Conservation (phyloP, 2,888 invertebrate genomes). For the Ochropleura plecta region DNA sequence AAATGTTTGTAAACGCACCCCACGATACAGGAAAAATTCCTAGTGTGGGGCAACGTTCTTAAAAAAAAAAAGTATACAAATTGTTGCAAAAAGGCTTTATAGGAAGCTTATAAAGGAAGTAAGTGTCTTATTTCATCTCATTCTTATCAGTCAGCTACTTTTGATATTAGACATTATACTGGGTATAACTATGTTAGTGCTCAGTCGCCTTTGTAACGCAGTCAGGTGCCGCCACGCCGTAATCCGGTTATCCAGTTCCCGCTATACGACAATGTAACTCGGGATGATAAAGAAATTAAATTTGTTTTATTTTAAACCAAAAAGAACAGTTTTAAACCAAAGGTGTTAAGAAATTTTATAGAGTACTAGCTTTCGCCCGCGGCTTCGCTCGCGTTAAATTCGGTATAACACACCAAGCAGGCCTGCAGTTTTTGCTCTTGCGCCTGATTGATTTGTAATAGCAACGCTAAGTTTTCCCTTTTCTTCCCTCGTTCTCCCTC, state of each 20-base stretch:
- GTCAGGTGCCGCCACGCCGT: constrained; percentile 68
- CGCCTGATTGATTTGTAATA: too few species aligned
- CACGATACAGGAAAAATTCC: too few species aligned
- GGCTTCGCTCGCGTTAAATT: too few species aligned
- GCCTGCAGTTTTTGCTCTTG: too few species aligned
- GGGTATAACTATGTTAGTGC: constrained; percentile 66
- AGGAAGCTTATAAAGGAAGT: background rate
- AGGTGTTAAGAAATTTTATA: background rate
- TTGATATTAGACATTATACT: background rate
- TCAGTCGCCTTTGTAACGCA: constrained; percentile 68
- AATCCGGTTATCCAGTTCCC: constrained; percentile 72
- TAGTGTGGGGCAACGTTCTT: too few species aligned
- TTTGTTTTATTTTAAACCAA: constrained; percentile 8
- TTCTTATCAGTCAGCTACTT: constrained; percentile 15
- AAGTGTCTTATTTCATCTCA: constrained; percentile 6
- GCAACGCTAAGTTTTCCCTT: too few species aligned
- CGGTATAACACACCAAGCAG: too few species aligned
- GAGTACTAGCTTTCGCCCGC: too few species aligned
- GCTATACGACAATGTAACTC: constrained; percentile 23
- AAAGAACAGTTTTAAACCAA: background rate
- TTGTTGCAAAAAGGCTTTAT: too few species aligned
- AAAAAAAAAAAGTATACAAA: too few species aligned
- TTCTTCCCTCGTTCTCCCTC: too few species aligned
- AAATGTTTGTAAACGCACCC: too few species aligned
- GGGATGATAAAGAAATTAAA: constrained; percentile 1